Evolutionary conservation across 92 coral and sea anemone species (phyloP).

Genomic region (Palythoa grandis): DNA sequence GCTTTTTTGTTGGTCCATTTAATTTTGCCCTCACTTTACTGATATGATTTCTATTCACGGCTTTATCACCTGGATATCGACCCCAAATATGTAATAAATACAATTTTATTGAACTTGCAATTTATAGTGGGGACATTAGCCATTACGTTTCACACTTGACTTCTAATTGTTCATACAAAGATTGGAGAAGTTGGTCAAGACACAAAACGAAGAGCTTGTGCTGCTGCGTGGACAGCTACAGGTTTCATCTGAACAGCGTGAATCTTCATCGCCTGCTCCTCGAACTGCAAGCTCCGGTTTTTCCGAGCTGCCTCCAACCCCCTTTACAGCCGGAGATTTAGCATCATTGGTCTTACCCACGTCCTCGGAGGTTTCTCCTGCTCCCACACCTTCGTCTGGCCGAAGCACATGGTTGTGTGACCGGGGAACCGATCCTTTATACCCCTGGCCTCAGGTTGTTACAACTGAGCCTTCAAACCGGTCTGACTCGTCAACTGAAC

Average conservation of each 20-base stretch:
- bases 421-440: constrained; percentile 78
- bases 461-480: background rate
- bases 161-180: constrained; percentile 15
- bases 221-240: constrained; percentile 52
- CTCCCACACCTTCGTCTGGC: constrained; percentile 66
- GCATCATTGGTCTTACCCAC: background rate
- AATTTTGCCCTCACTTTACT: too few species aligned
- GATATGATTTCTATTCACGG: too few species aligned
- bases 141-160: background rate
- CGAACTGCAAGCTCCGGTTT: constrained; percentile 42
- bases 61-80: too few species aligned
- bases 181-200: constrained; percentile 53
- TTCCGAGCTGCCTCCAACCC: constrained; percentile 17
- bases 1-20: too few species aligned
- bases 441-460: constrained; percentile 62
- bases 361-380: constrained; percentile 22
- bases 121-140: too few species aligned
- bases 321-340: constrained; percentile 18
- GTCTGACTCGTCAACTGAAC: background rate
- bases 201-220: constrained; percentile 61
- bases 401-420: constrained; percentile 66
- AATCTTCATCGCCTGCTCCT: constrained; percentile 42
- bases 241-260: constrained; percentile 35
- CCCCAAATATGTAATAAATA: too few species aligned
- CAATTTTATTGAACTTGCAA: too few species aligned